Conservation (phyloP, 1,140 invertebrate genomes). For the Drosophila ogumai region DNA sequence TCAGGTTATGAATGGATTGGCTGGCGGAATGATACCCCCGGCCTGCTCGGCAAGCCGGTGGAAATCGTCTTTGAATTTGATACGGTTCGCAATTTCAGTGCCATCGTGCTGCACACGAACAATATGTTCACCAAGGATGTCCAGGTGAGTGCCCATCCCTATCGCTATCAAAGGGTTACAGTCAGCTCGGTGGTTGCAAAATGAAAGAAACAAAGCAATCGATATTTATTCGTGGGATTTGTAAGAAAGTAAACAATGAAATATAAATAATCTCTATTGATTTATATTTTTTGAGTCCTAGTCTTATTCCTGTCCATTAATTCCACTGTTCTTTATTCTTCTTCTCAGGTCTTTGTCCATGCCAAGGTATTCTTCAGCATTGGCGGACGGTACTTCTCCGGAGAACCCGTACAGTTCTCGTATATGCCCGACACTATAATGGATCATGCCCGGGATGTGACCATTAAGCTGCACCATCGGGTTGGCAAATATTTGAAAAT, state of each 20-base stretch:
- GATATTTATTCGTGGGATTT: slow-evolving; percentile 5
- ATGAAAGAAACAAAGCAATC: not conserved
- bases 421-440: slow-evolving; percentile 92
- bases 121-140: slow-evolving; percentile 89
- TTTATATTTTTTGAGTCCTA: not conserved
- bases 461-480: slow-evolving; percentile 91
- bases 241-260: slow-evolving; percentile 2
- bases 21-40: slow-evolving; percentile 90
- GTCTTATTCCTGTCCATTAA: not conserved
- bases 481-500: slow-evolving; percentile 92
- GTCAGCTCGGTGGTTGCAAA: not conserved
- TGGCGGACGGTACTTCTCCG: slow-evolving; percentile 89
- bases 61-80: slow-evolving; percentile 94
- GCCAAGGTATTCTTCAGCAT: slow-evolving; percentile 91
- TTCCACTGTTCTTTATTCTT: not conserved
- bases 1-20: slow-evolving; percentile 95
- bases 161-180: not conserved
- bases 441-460: slow-evolving; percentile 93
- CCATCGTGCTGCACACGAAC: slow-evolving; percentile 90
- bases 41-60: slow-evolving; percentile 87
- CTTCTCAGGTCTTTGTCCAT: slow-evolving; percentile 88
- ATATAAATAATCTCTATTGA: not conserved
- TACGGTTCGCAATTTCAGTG: slow-evolving; percentile 90
- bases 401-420: slow-evolving; percentile 86
- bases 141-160: slow-evolving; percentile 86